Evolutionary conservation across 2,888 invertebrate species (phyloP).

Genomic region (Philereme vetulata): DNA sequence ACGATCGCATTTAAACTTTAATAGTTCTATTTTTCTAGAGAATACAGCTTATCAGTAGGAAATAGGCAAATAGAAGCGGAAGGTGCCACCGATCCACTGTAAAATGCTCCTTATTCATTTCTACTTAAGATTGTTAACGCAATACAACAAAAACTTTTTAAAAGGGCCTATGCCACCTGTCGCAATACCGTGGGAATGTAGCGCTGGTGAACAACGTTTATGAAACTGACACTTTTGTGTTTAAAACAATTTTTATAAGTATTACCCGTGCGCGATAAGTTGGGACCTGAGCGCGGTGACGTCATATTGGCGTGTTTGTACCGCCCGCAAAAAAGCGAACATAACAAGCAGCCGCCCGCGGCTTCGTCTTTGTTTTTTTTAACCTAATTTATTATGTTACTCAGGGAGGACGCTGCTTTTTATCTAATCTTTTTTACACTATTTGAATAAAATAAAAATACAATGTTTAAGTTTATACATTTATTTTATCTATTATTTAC

Average conservation of each 20-base stretch:
- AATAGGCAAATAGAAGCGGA: slow-evolving; percentile 15
- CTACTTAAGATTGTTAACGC: slow-evolving; percentile 6
- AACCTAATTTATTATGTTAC: too few relatives aligned
- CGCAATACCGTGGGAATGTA: slow-evolving; percentile 59
- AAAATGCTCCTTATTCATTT: slow-evolving; percentile 15
- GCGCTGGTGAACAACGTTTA: slow-evolving; percentile 15
- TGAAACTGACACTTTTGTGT: slow-evolving; percentile 11
- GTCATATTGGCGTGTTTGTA: too few relatives aligned
- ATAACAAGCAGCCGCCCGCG: too few relatives aligned
- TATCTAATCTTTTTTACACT: too few relatives aligned
- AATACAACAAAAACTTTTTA: slow-evolving; percentile 1
- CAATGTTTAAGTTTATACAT: too few relatives aligned
- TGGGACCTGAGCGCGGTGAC: too few relatives aligned
- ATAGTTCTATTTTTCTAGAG: background rate
- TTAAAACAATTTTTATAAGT: background rate
- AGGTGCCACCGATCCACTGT: slow-evolving; percentile 4
- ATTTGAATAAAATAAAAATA: too few relatives aligned
- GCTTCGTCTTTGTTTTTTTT: too few relatives aligned
- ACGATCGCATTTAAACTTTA: background rate
- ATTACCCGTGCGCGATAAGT: too few relatives aligned
- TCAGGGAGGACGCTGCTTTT: too few relatives aligned
- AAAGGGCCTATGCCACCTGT: slow-evolving; percentile 54
- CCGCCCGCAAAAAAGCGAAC: too few relatives aligned
- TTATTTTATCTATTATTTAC: too few relatives aligned
- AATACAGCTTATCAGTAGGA: slow-evolving; percentile 3